phyloP scores from a whole-genome alignment of 2,113 vertebrate genomes.

The Campylorhamphus procurvoides region DNA sequence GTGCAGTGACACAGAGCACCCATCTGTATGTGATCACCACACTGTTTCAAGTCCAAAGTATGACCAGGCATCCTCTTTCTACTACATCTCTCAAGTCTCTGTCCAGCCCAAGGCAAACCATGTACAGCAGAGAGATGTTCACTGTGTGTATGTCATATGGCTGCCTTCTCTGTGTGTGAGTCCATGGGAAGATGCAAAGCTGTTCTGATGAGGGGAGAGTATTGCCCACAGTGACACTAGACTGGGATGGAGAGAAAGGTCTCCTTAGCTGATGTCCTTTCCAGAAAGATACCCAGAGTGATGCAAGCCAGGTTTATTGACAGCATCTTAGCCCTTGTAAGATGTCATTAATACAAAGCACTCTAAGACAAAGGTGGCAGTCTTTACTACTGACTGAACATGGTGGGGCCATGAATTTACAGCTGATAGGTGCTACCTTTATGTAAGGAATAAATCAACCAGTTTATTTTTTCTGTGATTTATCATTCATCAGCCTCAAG shows the following conservation, averaged over 20 bases:
- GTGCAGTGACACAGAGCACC: background rate
- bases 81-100: no score
- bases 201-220: background rate
- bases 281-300: background rate
- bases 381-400: background rate
- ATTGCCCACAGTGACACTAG: accelerated
- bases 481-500: background rate
- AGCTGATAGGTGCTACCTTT: background rate
- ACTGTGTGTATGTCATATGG: no score
- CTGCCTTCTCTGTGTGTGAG: background rate
- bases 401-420: background rate
- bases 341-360: background rate
- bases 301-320: background rate
- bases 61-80: background rate
- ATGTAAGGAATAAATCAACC: background rate
- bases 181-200: background rate
- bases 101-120: background rate
- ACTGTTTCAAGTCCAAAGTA: background rate
- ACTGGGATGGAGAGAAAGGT: background rate
- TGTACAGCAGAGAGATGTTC: background rate
- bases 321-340: background rate
- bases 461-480: background rate
- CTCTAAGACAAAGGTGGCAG: background rate
- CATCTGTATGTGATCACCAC: no score
- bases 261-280: background rate